A percentile compares a stretch with the other conserved stretches of the same genome.
Conservation (phyloP, 2,888 invertebrate species). For the Heliconius hortense region DNA sequence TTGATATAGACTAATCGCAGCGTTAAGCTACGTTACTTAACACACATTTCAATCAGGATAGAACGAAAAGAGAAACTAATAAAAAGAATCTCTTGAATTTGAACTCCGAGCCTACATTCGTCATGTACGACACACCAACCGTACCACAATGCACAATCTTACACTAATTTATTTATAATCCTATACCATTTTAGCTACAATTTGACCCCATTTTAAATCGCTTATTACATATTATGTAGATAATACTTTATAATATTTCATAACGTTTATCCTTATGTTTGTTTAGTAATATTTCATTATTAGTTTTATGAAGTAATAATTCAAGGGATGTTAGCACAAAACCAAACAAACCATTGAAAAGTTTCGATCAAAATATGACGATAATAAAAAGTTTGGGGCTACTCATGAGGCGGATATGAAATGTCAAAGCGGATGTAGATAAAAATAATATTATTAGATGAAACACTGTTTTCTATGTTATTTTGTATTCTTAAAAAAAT, state of each 20-base stretch:
- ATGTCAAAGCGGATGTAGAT: background rate
- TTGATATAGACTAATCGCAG: background rate
- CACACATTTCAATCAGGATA: background rate
- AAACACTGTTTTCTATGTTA: background rate
- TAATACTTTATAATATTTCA: slow-evolving; percentile 32
- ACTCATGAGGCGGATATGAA: slow-evolving; percentile 40
- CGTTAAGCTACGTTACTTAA: background rate
- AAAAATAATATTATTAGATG: background rate
- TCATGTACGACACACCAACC: too few relatives aligned
- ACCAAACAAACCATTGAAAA: slow-evolving; percentile 65
- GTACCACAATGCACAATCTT: background rate
- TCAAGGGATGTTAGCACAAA: slow-evolving; percentile 68
- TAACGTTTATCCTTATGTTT: slow-evolving; percentile 50
- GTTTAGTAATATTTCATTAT: slow-evolving; percentile 70
- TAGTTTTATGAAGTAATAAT: slow-evolving; percentile 71
- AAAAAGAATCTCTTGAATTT: background rate
- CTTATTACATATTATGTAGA: slow-evolving; percentile 19
- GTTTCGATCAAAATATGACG: slow-evolving; percentile 63
- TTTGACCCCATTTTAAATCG: slow-evolving; percentile 16
- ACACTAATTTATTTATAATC: slow-evolving; percentile 20
- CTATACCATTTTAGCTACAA: slow-evolving; percentile 27
- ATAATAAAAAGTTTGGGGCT: slow-evolving; percentile 51
- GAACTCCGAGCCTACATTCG: background rate
- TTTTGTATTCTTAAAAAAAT: background rate
- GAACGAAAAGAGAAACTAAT: background rate